These are phyloP conservation scores for Syngnathoides biaculeatus DNA, from an alignment of 2,113 vertebrate genomes.

Conservation along the genomic window DNA sequence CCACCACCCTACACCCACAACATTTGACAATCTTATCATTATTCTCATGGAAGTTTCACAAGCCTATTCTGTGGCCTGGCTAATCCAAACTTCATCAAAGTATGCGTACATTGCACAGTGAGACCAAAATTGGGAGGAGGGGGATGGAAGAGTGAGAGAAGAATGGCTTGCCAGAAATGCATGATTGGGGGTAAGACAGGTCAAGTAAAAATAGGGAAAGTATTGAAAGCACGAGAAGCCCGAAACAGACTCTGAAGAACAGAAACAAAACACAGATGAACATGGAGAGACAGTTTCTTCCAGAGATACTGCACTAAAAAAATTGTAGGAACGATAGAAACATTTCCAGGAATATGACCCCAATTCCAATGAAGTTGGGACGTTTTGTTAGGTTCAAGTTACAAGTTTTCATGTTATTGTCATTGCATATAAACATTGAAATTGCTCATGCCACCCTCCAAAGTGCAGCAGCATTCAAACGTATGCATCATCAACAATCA, in stretches of 20 bases:
- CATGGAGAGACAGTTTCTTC: conserved; percentile 20
- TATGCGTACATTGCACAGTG: conserved; percentile 5
- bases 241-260: conserved; percentile 6
- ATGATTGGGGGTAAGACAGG: conserved; percentile 3
- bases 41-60: conserved; percentile 31
- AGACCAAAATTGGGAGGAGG: conserved; percentile 1
- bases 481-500: no score
- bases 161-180: conserved; percentile 8
- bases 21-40: conserved; percentile 29
- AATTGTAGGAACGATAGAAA: not conserved
- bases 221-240: conserved; percentile 1
- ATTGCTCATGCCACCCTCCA: no score
- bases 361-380: no score
- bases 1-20: not conserved
- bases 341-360: not conserved
- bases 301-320: conserved; percentile 6
- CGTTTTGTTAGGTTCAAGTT: no score
- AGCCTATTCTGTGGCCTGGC: conserved; percentile 32
- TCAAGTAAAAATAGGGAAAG: conserved; percentile 12
- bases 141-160: conserved; percentile 9
- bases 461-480: no score
- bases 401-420: no score
- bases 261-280: conserved; percentile 27
- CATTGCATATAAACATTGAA: no score
- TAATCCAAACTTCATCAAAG: conserved; percentile 44